phyloP scores from a whole-genome alignment of 2,113 vertebrate genomes.

The Elephantulus edwardii region DNA sequence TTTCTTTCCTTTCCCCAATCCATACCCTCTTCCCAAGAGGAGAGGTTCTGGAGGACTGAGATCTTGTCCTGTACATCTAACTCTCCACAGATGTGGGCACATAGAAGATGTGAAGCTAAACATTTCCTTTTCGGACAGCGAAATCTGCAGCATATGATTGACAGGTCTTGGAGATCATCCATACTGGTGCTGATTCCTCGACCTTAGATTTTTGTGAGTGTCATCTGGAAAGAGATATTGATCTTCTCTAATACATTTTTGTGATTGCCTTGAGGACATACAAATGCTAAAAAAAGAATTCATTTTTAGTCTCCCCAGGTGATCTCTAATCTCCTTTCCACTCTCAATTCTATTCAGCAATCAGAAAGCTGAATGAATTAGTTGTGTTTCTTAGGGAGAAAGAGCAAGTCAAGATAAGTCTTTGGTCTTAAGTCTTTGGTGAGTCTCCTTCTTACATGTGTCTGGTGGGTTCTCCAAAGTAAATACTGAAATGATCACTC shows the following conservation, averaged over 20 bases:
- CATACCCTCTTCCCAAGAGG: not conserved
- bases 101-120: not conserved
- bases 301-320: not conserved
- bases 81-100: not conserved
- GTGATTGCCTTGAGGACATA: not conserved
- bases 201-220: not conserved
- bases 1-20: not conserved
- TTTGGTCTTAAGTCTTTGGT: not conserved
- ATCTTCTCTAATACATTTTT: slow-evolving; percentile 41
- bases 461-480: not conserved
- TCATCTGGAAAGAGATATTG: slow-evolving; percentile 4
- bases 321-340: slow-evolving; percentile 22
- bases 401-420: not conserved
- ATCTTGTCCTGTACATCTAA: not conserved
- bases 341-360: not conserved
- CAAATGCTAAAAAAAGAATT: slow-evolving; percentile 42
- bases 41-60: not conserved
- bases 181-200: not conserved
- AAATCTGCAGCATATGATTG: not conserved
- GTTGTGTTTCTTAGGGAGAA: not conserved
- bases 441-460: not conserved
- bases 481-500: not conserved
- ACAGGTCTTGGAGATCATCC: not conserved
- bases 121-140: not conserved
- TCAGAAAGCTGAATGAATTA: not conserved